Evolutionary conservation across 2,113 vertebrate species (phyloP).

Genomic region (Poicephalus meyeri): DNA sequence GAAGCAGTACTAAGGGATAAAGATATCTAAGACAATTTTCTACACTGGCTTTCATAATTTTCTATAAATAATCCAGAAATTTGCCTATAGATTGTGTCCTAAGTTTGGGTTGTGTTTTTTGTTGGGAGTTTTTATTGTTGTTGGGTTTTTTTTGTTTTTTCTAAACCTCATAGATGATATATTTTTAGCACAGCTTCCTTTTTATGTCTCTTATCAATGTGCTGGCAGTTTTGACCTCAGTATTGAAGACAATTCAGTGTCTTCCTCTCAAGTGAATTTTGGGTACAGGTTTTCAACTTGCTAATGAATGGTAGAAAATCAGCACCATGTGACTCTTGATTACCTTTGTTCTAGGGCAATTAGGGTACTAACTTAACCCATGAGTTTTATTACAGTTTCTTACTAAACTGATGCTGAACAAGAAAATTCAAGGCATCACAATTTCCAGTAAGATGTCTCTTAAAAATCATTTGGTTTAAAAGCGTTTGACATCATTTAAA

Average conservation of each 20-base stretch:
- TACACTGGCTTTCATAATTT: not conserved
- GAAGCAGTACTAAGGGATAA: not conserved
- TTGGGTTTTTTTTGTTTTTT: not conserved
- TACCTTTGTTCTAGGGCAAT: not conserved
- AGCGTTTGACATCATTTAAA: slow-evolving; percentile 3
- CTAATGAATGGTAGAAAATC: not conserved
- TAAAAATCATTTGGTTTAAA: slow-evolving; percentile 23
- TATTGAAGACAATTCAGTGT: not conserved
- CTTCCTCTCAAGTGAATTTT: not conserved
- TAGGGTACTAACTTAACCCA: not conserved
- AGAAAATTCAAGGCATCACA: not conserved
- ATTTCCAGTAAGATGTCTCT: not conserved
- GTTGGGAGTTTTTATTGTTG: not conserved
- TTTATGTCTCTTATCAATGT: not conserved
- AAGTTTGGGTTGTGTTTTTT: not conserved
- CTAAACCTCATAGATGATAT: not conserved
- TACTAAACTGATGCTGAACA: not conserved
- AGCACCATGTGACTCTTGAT: not conserved
- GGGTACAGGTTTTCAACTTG: not conserved
- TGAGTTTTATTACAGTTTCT: not conserved
- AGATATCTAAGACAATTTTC: not conserved
- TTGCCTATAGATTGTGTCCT: not conserved
- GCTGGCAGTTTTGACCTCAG: not conserved
- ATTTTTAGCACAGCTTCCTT: not conserved
- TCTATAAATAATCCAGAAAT: not conserved